A percentile compares a stretch with the other conserved stretches of the same genome.
Evolutionary conservation across 1,140 invertebrate genomes (phyloP).

Genomic region (Plectus sambesii): DNA sequence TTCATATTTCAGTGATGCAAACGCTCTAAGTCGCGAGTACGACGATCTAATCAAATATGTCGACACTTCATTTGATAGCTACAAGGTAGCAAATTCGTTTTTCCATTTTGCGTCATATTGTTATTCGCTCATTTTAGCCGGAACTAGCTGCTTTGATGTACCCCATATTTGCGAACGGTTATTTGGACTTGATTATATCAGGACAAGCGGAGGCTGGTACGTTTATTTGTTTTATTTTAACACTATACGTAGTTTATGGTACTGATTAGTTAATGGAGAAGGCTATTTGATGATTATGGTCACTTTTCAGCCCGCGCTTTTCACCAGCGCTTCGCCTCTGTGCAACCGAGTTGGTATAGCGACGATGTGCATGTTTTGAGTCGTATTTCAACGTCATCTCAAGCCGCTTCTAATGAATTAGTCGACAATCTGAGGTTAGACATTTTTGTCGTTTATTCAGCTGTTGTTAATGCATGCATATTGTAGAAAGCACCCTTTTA

Average conservation of each 20-base stretch:
- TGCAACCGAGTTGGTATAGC: constrained; percentile 14
- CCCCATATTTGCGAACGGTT: constrained; percentile 21
- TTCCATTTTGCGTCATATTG: no score
- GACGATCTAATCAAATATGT: constrained; percentile 17
- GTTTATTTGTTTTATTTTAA: no score
- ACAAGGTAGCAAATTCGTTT: no score
- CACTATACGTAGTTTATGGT: no score
- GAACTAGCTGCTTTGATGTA: constrained; percentile 18
- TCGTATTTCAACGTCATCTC: constrained; percentile 5
- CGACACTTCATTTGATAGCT: constrained; percentile 15
- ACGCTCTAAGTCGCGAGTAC: constrained; percentile 17
- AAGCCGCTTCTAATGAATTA: constrained; percentile 8
- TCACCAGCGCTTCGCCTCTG: constrained; percentile 6
- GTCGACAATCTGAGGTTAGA: constrained; percentile 12
- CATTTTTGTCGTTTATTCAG: constrained; percentile 4
- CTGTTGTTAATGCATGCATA: constrained; percentile 1
- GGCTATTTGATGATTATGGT: constrained; percentile 1
- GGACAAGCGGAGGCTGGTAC: no score
- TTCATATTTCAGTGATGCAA: constrained; percentile 15
- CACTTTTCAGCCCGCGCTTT: constrained; percentile 15
- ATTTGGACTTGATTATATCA: constrained; percentile 8
- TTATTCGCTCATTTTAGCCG: no score
- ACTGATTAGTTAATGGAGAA: no score
- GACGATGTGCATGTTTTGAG: constrained; percentile 14
- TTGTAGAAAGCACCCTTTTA: constrained; percentile 16